Evolutionary conservation across 2,888 invertebrate species (phyloP), one percentile per base, ranked within the genome.

Genomic region (Caenorhabditis uteleia): DNA sequence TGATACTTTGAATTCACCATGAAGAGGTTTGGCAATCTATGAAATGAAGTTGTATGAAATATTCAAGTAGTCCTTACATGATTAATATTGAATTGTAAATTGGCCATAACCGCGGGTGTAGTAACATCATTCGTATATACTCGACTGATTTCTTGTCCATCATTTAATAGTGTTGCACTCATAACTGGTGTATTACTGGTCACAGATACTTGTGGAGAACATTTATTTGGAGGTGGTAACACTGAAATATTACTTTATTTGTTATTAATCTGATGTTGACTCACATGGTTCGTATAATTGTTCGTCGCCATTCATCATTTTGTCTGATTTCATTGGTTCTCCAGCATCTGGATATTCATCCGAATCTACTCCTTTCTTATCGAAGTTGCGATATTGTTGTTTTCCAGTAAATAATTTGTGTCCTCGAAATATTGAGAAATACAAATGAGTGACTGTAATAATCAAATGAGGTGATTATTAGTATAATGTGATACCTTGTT

Each of bases 371-470:
- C 57, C 50, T 27, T 50, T 27, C n/a, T 51, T 40, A 18, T 31
- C 57, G 34, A 42, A 68, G 2, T 20, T 56, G 29, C 68, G 46
- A 42, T 65, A 69, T 12, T 27, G 49, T 33, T 58, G 51, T 1
- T 46, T 31, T 0, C 70, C 68, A 7, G 46, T 23, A 39, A 74
- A 74, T 8, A 74, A 61, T 43, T 71, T 71, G 8, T 61, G 58
- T 20, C 57, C 42, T 0, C 70, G 65, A 26, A 58, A 65, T 8
- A 74, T 70, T 1, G 74, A 58, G 54, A 69, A 70, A 44, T 57
- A 58, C 10, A 65, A 61, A 34, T 74, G 70, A 4, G 67, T 53
- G 0, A 64, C 60, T 55, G 44, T 8, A 43, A 27, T 4, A 27
- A 34, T 34, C 5, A 5, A 34, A n/a, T 7, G 10, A n/a, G 20